Evolutionary conservation across 2,888 invertebrate species (phyloP).

Genomic region (Labia minor): DNA sequence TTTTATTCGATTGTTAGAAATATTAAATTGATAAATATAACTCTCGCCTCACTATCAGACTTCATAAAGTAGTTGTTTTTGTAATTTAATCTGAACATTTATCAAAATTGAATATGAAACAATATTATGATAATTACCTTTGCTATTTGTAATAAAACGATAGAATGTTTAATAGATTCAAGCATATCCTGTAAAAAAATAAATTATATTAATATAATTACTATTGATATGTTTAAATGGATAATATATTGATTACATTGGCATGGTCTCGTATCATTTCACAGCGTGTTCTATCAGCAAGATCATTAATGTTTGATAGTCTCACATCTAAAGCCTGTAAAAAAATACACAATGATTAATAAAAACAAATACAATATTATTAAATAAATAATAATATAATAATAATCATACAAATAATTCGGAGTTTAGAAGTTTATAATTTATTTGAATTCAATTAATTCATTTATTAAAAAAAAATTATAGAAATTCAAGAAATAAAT

Average conservation of each 20-base stretch:
- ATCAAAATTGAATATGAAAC: too few relatives aligned
- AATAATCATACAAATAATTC: too few relatives aligned
- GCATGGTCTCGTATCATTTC: constrained; percentile 61
- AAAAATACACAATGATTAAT: constrained; percentile 29
- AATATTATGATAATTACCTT: constrained; percentile 77
- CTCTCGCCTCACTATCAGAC: too few relatives aligned
- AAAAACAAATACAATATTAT: constrained; percentile 18
- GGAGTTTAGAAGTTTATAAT: too few relatives aligned
- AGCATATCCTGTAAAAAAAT: constrained; percentile 67
- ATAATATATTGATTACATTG: constrained; percentile 42
- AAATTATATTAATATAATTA: constrained; percentile 21
- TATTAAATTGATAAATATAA: too few relatives aligned
- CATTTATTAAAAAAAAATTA: too few relatives aligned
- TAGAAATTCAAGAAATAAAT: too few relatives aligned
- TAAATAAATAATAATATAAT: constrained; percentile 4
- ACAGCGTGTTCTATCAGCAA: constrained; percentile 55
- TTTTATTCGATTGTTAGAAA: too few relatives aligned
- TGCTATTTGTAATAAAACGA: constrained; percentile 93
- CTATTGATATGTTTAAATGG: too few relatives aligned
- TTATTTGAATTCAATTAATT: too few relatives aligned
- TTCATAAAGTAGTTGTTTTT: too few relatives aligned
- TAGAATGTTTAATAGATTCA: constrained; percentile 96
- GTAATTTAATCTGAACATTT: too few relatives aligned
- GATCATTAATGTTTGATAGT: constrained; percentile 49
- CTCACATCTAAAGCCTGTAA: constrained; percentile 57